Percentiles rank a stretch among this genome's conserved stretches.
Evolutionary conservation across 2,888 invertebrate genomes (phyloP).

Genomic region (Tiphia femorata): DNA sequence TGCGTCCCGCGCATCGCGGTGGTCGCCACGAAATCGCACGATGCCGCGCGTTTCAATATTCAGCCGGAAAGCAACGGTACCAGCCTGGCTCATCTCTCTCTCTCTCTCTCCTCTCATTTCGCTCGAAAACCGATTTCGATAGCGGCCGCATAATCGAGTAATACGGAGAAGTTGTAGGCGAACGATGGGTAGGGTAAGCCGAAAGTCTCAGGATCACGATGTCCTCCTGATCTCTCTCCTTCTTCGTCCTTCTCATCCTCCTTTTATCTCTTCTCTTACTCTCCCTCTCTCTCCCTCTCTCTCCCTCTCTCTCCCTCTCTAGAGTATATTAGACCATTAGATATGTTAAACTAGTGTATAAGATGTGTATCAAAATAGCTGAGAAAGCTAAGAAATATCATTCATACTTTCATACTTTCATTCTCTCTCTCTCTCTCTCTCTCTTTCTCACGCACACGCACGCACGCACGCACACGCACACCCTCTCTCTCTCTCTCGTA

Average conservation of each 20-base stretch:
- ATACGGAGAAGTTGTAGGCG: slow-evolving; percentile 17
- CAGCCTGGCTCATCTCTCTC: no score
- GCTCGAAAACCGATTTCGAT: slow-evolving; percentile 36
- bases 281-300: neutral
- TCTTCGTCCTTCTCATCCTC: neutral
- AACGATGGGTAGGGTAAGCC: neutral
- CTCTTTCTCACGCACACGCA: neutral
- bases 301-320: neutral
- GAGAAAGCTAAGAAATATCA: no score
- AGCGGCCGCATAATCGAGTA: slow-evolving; percentile 23
- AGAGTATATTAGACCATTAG: no score
- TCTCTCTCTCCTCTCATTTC: no score
- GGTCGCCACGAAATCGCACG: slow-evolving; percentile 29
- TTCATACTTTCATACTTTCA: no score
- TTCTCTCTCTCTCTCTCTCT: neutral
- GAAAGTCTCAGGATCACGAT: slow-evolving; percentile 3
- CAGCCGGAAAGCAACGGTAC: slow-evolving; percentile 37
- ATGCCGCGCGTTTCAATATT: slow-evolving; percentile 39
- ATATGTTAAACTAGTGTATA: no score
- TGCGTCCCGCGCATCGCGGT: neutral
- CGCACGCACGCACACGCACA: no score
- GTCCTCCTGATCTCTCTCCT: neutral
- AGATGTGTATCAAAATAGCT: no score
- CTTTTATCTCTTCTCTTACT: neutral
- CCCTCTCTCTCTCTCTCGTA: neutral